Conservation (phyloP, 2,113 vertebrate genomes). For the Hippocampus barbouri region DNA sequence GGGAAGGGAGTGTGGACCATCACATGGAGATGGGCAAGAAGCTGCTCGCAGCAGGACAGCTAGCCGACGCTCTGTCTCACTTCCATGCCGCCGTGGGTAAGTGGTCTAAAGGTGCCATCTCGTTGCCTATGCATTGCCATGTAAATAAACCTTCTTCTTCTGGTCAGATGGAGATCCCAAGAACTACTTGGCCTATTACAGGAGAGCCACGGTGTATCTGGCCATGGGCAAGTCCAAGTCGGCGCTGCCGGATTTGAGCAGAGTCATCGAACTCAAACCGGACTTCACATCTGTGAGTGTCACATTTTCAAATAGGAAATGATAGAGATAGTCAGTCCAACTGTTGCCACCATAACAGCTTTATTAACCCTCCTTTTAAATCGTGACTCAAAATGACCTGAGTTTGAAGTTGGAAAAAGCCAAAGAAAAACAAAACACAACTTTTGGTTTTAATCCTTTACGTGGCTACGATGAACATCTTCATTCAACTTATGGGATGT, state of each 20-base stretch:
- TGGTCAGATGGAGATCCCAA: conserved; percentile 88
- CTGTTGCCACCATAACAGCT: background rate
- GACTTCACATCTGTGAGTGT: conserved; percentile 91
- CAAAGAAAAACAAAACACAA: too few species aligned
- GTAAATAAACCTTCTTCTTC: background rate
- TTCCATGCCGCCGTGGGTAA: conserved; percentile 94
- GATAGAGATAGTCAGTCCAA: background rate
- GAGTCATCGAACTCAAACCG: conserved; percentile 94
- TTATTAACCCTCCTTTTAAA: background rate
- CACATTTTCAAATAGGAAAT: background rate
- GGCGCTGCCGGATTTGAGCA: conserved; percentile 91
- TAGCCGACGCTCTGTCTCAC: conserved; percentile 94
- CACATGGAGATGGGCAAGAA: conserved; percentile 99
- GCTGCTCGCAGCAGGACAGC: conserved; percentile 91
- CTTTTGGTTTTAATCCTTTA: conserved; percentile 10
- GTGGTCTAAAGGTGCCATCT: conserved; percentile 38
- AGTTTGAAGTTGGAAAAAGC: too few species aligned
- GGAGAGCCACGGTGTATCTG: conserved; percentile 94
- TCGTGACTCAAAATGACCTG: conserved; percentile 16
- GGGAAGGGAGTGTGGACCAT: conserved; percentile 88
- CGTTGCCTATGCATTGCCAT: background rate
- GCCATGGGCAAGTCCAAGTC: conserved; percentile 98
- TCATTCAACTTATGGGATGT: background rate
- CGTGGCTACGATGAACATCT: conserved; percentile 14
- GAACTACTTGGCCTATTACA: conserved; percentile 94